Conservation (phyloP, 2,113 vertebrate species). For the Poeciliopsis prolifica region DNA sequence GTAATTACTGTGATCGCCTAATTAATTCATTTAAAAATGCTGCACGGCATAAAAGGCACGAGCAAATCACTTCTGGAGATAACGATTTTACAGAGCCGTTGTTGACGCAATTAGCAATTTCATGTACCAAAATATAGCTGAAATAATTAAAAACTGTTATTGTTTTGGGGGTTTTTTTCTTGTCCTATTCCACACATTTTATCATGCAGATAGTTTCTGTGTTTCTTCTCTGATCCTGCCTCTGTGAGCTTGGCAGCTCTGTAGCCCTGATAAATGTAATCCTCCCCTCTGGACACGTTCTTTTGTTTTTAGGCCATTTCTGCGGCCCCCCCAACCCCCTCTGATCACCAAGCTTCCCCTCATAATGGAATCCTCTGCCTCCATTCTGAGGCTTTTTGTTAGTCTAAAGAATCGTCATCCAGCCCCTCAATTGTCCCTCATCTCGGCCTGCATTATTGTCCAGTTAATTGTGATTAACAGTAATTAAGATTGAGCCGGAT, state of each 20-base stretch:
- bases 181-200: conserved; percentile 56
- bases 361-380: conserved; percentile 47
- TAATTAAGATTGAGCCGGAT: conserved; percentile 65
- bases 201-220: conserved; percentile 46
- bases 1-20: conserved; percentile 85
- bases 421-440: conserved; percentile 48
- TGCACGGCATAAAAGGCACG: conserved; percentile 71
- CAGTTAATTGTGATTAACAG: conserved; percentile 73
- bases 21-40: conserved; percentile 83
- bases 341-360: conserved; percentile 47
- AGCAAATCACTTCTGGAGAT: conserved; percentile 78
- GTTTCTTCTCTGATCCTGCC: conserved; percentile 59
- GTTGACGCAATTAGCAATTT: conserved; percentile 79
- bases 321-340: conserved; percentile 22
- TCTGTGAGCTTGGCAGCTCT: conserved; percentile 44
- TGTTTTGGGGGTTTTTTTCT: not conserved
- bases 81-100: conserved; percentile 74
- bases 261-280: conserved; percentile 66
- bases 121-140: conserved; percentile 69
- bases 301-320: conserved; percentile 69
- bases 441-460: conserved; percentile 63
- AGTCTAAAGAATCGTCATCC: conserved; percentile 57
- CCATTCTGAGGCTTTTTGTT: conserved; percentile 54
- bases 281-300: conserved; percentile 58
- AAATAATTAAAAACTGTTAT: conserved; percentile 67